A percentile compares a stretch with the other conserved stretches of the same genome.
These are phyloP conservation scores for Harpegnathos saltator DNA, from an alignment of 1,140 invertebrate genomes.

Conservation along the genomic window DNA sequence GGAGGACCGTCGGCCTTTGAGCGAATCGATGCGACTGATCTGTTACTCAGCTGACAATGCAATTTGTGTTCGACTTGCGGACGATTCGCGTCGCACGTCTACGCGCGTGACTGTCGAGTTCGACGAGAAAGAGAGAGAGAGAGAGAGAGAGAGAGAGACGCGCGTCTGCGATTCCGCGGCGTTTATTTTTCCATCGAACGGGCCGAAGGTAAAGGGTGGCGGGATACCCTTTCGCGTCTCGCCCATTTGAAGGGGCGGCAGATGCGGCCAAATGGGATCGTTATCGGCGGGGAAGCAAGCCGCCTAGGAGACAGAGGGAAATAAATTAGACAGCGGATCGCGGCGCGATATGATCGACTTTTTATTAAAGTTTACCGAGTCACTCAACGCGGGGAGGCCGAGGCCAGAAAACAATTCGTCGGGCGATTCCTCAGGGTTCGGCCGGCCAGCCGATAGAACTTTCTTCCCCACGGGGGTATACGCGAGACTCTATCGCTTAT, in stretches of 20 bases:
- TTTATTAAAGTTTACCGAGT: not conserved
- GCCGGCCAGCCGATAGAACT: not conserved
- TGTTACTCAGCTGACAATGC: not conserved
- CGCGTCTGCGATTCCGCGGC: not conserved
- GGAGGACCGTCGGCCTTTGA: no score
- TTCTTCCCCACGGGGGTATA: not conserved
- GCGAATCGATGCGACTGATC: not conserved
- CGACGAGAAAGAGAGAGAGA: no score
- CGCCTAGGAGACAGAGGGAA: not conserved
- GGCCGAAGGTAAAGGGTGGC: not conserved
- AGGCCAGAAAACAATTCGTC: not conserved
- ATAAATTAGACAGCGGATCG: not conserved
- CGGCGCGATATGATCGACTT: not conserved
- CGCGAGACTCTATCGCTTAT: no score
- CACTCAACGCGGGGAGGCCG: not conserved
- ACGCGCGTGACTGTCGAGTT: no score
- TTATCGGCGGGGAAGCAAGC: not conserved
- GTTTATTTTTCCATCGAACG: not conserved
- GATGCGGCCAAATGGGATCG: conserved; percentile 3
- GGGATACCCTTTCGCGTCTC: not conserved
- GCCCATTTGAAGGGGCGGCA: not conserved
- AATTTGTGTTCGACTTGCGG: not conserved
- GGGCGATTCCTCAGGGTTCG: not conserved
- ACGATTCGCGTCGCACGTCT: not conserved
- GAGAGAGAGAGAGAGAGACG: no score